Evolutionary conservation across 2,113 vertebrate species (phyloP).

Genomic region (Scomber japonicus): DNA sequence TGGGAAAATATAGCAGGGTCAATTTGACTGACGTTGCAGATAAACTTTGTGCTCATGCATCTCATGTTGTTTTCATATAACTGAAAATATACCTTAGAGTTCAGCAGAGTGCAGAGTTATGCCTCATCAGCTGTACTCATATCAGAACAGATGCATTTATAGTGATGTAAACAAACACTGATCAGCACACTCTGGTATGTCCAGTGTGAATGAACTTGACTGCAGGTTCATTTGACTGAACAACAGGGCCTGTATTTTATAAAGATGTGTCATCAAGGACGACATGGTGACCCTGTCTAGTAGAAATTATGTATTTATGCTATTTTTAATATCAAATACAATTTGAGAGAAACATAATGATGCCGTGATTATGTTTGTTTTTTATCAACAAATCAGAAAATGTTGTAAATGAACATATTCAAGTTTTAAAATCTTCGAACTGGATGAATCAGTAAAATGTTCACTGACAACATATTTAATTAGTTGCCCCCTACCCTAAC

Average conservation of each 20-base stretch:
- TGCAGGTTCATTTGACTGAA: neutral
- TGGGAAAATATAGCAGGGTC: constrained; percentile 60
- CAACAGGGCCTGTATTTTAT: neutral
- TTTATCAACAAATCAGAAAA: no score
- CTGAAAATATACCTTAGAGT: constrained; percentile 46
- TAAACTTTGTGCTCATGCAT: constrained; percentile 40
- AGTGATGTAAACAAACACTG: constrained; percentile 26
- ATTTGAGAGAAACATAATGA: no score
- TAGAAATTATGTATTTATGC: no score
- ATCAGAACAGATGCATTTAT: constrained; percentile 18
- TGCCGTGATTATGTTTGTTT: no score
- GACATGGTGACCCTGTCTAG: no score
- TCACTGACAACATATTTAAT: no score
- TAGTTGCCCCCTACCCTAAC: no score
- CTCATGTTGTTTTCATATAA: constrained; percentile 44
- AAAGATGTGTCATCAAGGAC: neutral
- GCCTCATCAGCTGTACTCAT: constrained; percentile 34
- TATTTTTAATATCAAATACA: no score
- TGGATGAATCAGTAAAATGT: no score
- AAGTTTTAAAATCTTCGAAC: no score
- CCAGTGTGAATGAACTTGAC: neutral
- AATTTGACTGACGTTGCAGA: constrained; percentile 61
- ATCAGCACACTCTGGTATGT: neutral
- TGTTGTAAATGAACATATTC: no score
- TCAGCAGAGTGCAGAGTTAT: constrained; percentile 35